Evolutionary conservation across 2,797 vertebrate species (phyloP), one percentile per base, ranked within the genome.

Genomic region (Enteromius afrohamiltoni): DNA sequence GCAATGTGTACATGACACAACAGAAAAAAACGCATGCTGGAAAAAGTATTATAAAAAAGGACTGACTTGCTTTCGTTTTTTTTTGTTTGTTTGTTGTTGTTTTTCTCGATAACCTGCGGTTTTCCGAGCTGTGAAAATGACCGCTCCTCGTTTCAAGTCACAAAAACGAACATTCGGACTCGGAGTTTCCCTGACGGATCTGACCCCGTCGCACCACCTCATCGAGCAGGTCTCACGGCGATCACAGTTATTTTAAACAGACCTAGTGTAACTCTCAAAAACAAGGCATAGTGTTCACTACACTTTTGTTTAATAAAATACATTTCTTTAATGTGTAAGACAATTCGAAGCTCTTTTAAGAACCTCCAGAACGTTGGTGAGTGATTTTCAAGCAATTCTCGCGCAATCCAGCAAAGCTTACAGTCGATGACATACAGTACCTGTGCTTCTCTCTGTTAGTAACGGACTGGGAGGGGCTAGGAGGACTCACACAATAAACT

Each of bases 391-490:
- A 86, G 87, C 80, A 78, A 81, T 83, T 83, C 77, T 74, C 85
- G 53, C 29, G 89, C 86, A 87, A 77, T 89, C 85, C 88, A 91
- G 88, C 82, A 71, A 86, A 60, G 71, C 64, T 64, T 88, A 77
- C 86, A 86, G 78, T 78, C 40, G 67, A 71, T 82, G 84, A 74
- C 84, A 80, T 83, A 82, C 84, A 87, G 83, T 91, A 88, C 90
- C 91, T 93, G 92, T 93, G 93, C 92, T 93, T 93, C 86, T 87
- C 88, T 92, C 90, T 90, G 88, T 91, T 88, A 92, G 90, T 87
- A 88, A 90, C 86, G 89, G 86, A 91, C 80, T 82, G 87, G 89
- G 77, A 80, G 80, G 86, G 79, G 58, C 85, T 83, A 90, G 91
- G 91, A 89, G 88, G 91, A 90, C 87, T 88, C 16, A 83, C 88